Evolutionary conservation across 2,888 invertebrate species (phyloP), one percentile per base, ranked within the genome.

Genomic region (Parelbella ahira): DNA sequence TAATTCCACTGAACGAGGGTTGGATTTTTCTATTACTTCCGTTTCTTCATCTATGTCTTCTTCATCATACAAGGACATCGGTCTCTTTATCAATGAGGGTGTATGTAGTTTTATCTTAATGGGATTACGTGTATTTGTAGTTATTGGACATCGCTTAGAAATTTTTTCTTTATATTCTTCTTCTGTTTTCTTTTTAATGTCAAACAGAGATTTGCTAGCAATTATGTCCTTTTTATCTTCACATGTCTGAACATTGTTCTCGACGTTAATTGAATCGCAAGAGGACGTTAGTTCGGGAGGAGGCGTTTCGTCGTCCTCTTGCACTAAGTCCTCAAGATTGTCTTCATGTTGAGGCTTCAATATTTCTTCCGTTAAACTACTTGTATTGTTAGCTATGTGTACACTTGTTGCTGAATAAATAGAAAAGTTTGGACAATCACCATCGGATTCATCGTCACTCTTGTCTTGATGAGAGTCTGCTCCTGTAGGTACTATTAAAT

Each of bases 381-480:
- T 53, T 11, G 63, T 51, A 47, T 84, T 89, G 53, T 91, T 88
- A 0, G 93, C 93, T 34, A 93, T 90, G 53, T 93, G 92, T 63
- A 94, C 92, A 46, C 94, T 94, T 56, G 93, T 91, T 4, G 93
- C 92, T 0, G 95, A 95, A 75, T 95, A 95, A 51, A 95, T 93
- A 5, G 93, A 93, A 70, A 94, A 94, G 72, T 95, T 95, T 2
- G 95, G 95, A 71, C 95, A 95, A 56, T 93, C 93, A 0, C 93
- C 92, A 38, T 90, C 91, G 8, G 89, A 89, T 33, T 78, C 81
- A 6, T 77, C 78, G 46, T 82, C 81, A 45, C 87, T 88, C 28
- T 73, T 68, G 33, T 64, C 70, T 44, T 69, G 67, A 25, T 37
- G 47, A 1, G 48, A 19, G 20, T 53, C 45, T 46, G 38, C 4